Base-by-base conservation (phyloP, 2,797 vertebrate genomes). In the Sandelia bainsii region DNA sequence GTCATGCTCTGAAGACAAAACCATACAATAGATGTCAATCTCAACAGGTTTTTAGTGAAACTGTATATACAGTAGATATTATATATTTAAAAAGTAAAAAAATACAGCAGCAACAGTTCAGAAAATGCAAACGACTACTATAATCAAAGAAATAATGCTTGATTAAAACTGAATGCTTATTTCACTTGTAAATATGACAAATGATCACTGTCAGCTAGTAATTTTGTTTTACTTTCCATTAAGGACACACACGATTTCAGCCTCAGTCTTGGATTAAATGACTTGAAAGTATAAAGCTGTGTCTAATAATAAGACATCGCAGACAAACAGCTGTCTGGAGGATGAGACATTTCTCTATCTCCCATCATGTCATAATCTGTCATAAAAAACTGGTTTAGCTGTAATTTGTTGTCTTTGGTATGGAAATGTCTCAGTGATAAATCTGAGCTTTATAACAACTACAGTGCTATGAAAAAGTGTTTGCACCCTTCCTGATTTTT, bases 1-100 rank as follows among this genome's bases (percentile, higher is more conserved):
- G 0, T 99, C 97, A 4, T 97, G 97, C 89, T 99, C 98, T 99
- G 88, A 74, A 89, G 62, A 77, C 34, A 42, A 75, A 23, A 62
- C 42, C 39, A 67, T 60, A 80, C 10, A 52, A 11, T 23, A 72
- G 6, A 25, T 0, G 1, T 72, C 32, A 46, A 25, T 63, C 11
- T 60, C 22, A 39, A 57, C n/a, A 19, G 39, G 11, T 74, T 14
- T 22, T 25, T 39, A 39, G 23, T 60, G 44, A 25, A 13, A 42
- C 12, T 42, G 39, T 51, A 56, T 1, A 52, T 13, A 20, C 56
- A 51, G 13, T 49, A 49, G 17, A 1, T 22, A 22, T 29, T 23
- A 10, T 16, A 10, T 12, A 40, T 46, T 32, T 44, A 40, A 8
- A 54, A 29, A 25, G 40, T 25, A 19, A 23, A 16, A 62, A 62